Base-by-base conservation (phyloP, 1,140 invertebrate genomes). In the Ceratosolen fusciceps region DNA sequence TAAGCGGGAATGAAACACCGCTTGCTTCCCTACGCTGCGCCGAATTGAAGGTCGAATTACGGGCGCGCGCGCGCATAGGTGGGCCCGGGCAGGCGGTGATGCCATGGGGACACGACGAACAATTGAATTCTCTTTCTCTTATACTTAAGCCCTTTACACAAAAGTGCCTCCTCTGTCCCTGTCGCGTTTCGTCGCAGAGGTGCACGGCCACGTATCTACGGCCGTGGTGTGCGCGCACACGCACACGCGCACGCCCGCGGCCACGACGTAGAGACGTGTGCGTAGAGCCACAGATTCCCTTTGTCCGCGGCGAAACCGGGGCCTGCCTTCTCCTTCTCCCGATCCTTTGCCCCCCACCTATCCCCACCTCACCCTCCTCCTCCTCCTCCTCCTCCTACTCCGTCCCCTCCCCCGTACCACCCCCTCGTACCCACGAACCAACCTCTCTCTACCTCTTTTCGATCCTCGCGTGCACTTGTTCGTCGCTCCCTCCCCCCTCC, bases 281-380 rank as follows among this genome's bases (percentile, higher is more conserved):
- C 54, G 84, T 83, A 85, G 85, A 85, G 85, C 84, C 85, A 84
- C 86, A 85, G 86, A 85, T 86, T 88, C 85, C 83, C 87, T 87
- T 88, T 88, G 86, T 88, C 83, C 85, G n/a, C n/a, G 85, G 83
- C 85, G 84, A 86, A 85, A 82, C 82, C 79, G 82, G 68, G 82
- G 21, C 70, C 24, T 29, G 49, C 26, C 10, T 43, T 68, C 47
- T n/a, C n/a, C 29, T 71, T 60, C 76, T 62, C 49, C 67, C 52
- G 47, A 49, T 75, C 54, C 62, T 71, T 21, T 12, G 24, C 54
- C 54, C 26, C 39, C 26, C 43, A 56, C 19, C 73, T 60, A 14
- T 80, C 47, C 26, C 58, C 26, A 52, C 56, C 31, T 9, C 29
- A 12, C 21, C 72, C 21, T 73, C 77, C 77, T 81, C 80, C 19